Percentiles rank a stretch among this genome's conserved stretches.
Conservation (phyloP, 2,113 vertebrate species). For the Eudyptes chrysolophus region DNA sequence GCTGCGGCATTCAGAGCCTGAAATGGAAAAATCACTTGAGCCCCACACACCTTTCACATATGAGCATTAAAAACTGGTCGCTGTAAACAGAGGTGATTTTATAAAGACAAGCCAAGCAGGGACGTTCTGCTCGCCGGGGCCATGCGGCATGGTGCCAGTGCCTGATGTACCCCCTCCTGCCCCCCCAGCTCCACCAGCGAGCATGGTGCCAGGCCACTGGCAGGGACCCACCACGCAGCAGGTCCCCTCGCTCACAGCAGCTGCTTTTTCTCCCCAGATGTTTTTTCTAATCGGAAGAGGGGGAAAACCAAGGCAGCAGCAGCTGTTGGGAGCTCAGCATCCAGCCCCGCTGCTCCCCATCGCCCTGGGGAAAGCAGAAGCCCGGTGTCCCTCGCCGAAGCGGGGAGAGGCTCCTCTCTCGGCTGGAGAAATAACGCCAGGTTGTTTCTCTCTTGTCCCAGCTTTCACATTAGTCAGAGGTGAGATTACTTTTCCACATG, state of each 20-base stretch:
- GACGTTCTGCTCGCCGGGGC: fast-evolving
- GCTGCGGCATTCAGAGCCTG: background rate
- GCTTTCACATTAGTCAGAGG: background rate
- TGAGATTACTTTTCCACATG: background rate
- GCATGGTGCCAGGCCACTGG: background rate
- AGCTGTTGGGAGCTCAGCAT: background rate
- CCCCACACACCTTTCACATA: background rate
- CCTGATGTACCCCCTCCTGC: fast-evolving
- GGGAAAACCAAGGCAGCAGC: background rate
- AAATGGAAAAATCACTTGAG: background rate
- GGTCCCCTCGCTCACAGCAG: background rate
- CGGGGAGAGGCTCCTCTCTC: background rate
- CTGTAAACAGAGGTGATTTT: background rate
- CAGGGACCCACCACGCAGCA: background rate
- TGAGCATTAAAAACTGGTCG: fast-evolving
- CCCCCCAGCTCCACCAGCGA: background rate
- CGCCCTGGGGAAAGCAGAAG: fast-evolving
- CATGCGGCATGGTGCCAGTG: fast-evolving
- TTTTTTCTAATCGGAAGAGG: background rate
- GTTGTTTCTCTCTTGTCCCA: background rate
- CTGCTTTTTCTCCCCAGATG: background rate
- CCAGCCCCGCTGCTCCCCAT: background rate
- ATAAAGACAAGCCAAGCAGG: background rate
- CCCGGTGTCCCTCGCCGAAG: fast-evolving
- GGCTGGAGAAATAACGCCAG: fast-evolving